Base-by-base conservation (phyloP, 2,888 invertebrate genomes). In the Drosophila cracens region DNA sequence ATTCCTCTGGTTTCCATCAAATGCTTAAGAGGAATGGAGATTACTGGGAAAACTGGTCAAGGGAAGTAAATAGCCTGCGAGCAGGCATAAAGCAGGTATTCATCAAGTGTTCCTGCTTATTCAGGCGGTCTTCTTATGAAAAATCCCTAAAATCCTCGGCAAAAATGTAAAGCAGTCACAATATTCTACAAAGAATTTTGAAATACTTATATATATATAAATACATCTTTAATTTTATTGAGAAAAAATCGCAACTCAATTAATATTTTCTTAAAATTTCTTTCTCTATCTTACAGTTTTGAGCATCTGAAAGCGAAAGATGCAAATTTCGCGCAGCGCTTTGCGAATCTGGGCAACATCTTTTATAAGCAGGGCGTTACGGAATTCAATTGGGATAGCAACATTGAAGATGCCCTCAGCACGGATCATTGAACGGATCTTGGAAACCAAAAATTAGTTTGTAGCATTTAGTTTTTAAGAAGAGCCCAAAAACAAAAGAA, bases 351-450 rank as follows among this genome's bases (percentile, higher is more conserved):
- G 78, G 97, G 98, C 62, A 97, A 97, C 91, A 95, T 97, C 83
- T 95, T 96, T 59, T 95, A 94, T 59, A 95, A 96, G 84, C 95
- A 94, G 89, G 96, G 96, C 75, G 96, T 95, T 82, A 96, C 97
- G 64, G 97, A 97, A 92, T 98, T 97, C 93, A 97, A 97, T 93
- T 97, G 97, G 98, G 97, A 97, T 93, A 96, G 96, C 93, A 95
- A 96, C 89, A 94, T 96, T 71, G 96, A 96, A 87, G 96, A 96
- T 91, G 95, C 95, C 65, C 81, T 91, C 27, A 93, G 92, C 87
- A 92, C 93, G 77, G 92, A 93, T 90, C 93, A 93, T 86, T 92
- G 90, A 88, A 82, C 53, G 54, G 53, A 61, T 58, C 52, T 21
- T 74, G 60, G 70, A 76, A 79, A 84, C 82, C 86, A 81, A 89